Percentiles rank a stretch among this genome's conserved stretches.
phyloP scores from a whole-genome alignment of 2,113 vertebrate species.

The Athene noctua region DNA sequence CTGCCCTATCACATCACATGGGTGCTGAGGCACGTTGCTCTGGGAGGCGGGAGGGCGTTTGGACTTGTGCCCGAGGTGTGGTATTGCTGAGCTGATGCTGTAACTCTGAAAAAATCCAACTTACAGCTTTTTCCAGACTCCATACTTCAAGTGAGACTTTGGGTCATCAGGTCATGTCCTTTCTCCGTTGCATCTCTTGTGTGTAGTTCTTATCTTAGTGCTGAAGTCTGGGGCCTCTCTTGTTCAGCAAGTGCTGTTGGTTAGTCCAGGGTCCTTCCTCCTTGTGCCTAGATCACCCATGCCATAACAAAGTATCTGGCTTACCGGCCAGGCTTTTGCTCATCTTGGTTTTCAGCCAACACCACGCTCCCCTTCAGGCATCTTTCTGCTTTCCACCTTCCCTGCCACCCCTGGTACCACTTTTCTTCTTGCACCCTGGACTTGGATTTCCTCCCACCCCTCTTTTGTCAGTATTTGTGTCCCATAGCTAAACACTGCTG shows the following conservation, averaged over 20 bases:
- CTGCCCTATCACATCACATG: neutral
- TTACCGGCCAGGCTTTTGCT: neutral
- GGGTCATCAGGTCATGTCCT: neutral
- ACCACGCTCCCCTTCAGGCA: neutral
- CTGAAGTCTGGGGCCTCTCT: neutral
- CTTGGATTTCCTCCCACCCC: neutral
- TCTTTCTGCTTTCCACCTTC: neutral
- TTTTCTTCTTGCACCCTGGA: neutral
- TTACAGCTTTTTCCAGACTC: neutral
- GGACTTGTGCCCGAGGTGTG: neutral
- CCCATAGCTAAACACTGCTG: neutral
- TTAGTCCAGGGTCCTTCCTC: neutral
- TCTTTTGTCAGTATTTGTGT: neutral
- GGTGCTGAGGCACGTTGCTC: fast-evolving
- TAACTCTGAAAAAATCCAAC: slow-evolving; percentile 3
- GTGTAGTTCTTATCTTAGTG: neutral
- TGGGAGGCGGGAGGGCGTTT: neutral
- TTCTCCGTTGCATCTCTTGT: neutral
- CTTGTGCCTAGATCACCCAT: neutral
- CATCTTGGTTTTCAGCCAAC: neutral
- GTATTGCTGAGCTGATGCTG: neutral
- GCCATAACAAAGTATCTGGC: fast-evolving
- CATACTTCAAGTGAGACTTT: neutral
- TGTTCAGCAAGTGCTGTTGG: neutral
- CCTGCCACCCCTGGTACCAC: neutral